These are phyloP conservation scores for Florisuga fusca DNA, from an alignment of 2,797 vertebrate genomes.

Conservation along the genomic window DNA sequence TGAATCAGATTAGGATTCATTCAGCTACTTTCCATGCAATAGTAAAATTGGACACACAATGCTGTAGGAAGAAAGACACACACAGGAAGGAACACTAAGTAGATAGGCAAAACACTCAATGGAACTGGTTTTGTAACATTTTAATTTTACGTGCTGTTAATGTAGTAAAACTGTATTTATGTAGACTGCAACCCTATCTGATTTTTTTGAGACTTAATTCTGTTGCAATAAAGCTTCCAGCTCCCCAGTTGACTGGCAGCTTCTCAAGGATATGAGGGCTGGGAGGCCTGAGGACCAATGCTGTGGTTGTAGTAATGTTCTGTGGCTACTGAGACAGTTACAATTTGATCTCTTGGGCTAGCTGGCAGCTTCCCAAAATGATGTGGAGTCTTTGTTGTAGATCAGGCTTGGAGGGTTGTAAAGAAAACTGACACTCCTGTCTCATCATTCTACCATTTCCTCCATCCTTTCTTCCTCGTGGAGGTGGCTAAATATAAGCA, in stretches of 20 bases:
- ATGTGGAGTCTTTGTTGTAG: neutral
- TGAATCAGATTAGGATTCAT: conserved; percentile 59
- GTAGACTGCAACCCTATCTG: neutral
- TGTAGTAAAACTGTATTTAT: neutral
- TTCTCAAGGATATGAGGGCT: neutral
- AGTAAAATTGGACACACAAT: conserved; percentile 1
- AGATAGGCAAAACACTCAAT: conserved; percentile 25
- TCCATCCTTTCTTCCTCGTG: neutral
- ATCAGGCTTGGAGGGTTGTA: neutral
- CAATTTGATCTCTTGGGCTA: neutral
- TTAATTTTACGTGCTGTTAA: neutral
- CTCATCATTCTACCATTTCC: neutral
- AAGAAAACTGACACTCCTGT: neutral
- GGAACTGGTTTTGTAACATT: conserved; percentile 4
- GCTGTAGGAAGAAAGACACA: conserved; percentile 31
- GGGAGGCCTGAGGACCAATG: neutral
- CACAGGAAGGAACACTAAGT: conserved; percentile 38
- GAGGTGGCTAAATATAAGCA: conserved; percentile 22
- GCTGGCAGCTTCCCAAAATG: neutral
- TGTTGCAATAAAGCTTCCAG: neutral
- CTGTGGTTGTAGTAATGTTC: neutral
- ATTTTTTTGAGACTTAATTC: neutral
- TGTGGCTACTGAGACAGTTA: neutral
- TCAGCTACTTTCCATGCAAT: conserved; percentile 52
- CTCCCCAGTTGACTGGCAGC: neutral